Percentiles rank a stretch among this genome's conserved stretches.
These are phyloP conservation scores for Argyresthia goedartella DNA, from an alignment of 2,888 invertebrate species.

Conservation along the genomic window DNA sequence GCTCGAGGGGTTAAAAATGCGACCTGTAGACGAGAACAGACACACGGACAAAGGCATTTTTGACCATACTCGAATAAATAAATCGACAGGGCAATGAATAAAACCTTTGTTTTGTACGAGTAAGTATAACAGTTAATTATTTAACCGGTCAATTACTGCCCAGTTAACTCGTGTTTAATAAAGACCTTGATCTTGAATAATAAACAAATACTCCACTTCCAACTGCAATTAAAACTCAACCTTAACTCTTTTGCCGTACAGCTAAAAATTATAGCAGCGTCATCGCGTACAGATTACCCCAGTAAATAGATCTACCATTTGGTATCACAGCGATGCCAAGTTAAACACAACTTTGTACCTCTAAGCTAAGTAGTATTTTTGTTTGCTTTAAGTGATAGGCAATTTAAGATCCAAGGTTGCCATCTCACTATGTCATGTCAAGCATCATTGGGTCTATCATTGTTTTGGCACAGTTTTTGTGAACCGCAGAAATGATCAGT, in stretches of 20 bases:
- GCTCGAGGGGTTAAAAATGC: too few relatives aligned
- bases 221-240: background rate
- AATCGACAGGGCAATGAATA: too few relatives aligned
- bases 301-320: background rate
- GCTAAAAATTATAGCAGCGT: too few relatives aligned
- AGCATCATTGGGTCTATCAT: conserved; percentile 4
- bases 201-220: background rate
- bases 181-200: background rate
- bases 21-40: too few relatives aligned
- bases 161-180: background rate
- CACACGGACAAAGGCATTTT: too few relatives aligned
- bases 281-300: too few relatives aligned
- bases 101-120: too few relatives aligned
- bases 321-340: background rate
- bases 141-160: too few relatives aligned
- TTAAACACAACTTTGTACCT: background rate
- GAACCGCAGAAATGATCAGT: background rate
- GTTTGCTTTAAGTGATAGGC: background rate
- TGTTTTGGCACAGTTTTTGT: conserved; percentile 12
- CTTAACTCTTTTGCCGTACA: background rate
- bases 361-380: background rate
- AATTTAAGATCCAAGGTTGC: background rate
- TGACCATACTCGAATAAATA: too few relatives aligned
- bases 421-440: conserved; percentile 9
- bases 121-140: too few relatives aligned